Percentiles rank a stretch among this genome's conserved stretches.
Conservation (phyloP, 2,113 vertebrate species). For the Stictonetta naevosa region DNA sequence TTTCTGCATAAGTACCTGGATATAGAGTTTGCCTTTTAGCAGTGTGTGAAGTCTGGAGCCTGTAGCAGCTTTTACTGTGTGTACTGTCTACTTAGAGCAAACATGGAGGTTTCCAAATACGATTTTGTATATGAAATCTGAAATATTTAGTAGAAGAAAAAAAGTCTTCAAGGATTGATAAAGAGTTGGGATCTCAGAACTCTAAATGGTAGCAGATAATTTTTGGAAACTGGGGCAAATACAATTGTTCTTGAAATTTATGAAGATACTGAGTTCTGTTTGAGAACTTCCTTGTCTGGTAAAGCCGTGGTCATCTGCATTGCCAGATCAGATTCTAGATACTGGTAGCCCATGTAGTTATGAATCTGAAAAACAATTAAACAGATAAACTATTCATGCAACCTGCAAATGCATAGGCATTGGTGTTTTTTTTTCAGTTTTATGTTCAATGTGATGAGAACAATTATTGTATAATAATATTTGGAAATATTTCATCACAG, state of each 20-base stretch:
- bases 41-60: not conserved
- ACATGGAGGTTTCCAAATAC: not conserved
- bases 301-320: not conserved
- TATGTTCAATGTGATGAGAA: not conserved
- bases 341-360: not conserved
- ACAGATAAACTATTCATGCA: not conserved
- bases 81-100: not conserved
- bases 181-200: not conserved
- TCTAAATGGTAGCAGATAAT: not conserved
- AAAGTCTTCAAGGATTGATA: not conserved
- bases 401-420: not conserved
- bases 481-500: not conserved
- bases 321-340: not conserved
- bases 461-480: not conserved
- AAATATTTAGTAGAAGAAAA: not conserved
- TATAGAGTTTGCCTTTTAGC: not conserved
- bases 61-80: not conserved
- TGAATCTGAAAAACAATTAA: not conserved
- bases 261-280: not conserved
- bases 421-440: not conserved
- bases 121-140: not conserved
- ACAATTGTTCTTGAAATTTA: not conserved
- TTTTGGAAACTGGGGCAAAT: not conserved
- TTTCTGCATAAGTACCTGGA: not conserved
- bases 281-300: not conserved